phyloP scores from a whole-genome alignment of 1,140 invertebrate species.

The Carposina sasakii region DNA sequence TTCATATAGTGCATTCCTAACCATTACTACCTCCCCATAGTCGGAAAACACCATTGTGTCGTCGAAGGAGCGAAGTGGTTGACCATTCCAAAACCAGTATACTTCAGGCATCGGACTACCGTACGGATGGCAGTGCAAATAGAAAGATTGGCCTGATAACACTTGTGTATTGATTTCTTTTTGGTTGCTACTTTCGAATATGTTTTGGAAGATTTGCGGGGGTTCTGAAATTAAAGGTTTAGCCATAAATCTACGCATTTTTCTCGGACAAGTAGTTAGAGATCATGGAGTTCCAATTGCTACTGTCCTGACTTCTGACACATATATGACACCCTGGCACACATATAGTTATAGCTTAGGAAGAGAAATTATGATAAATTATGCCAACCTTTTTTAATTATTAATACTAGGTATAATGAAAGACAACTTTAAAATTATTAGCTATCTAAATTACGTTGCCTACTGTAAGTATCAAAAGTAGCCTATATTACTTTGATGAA shows the following conservation, averaged over 20 bases:
- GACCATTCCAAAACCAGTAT: slow-evolving; percentile 63
- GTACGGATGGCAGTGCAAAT: slow-evolving; percentile 54
- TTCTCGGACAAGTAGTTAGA: slow-evolving; percentile 2
- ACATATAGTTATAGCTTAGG: too few species aligned
- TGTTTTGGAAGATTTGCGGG: slow-evolving; percentile 46
- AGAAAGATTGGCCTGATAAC: slow-evolving; percentile 51
- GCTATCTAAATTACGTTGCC: too few species aligned
- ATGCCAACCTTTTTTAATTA: too few species aligned
- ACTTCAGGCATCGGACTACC: slow-evolving; percentile 56
- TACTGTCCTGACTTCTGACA: too few species aligned
- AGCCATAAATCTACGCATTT: slow-evolving; percentile 4
- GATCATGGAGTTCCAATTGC: too few species aligned
- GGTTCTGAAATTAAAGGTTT: slow-evolving; percentile 49
- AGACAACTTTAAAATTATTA: too few species aligned
- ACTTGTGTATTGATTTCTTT: slow-evolving; percentile 36
- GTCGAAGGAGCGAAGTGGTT: slow-evolving; percentile 46
- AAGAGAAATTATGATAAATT: too few species aligned
- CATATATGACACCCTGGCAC: too few species aligned
- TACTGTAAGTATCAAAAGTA: too few species aligned
- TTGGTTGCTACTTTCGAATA: slow-evolving; percentile 35
- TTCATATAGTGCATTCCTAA: slow-evolving; percentile 32
- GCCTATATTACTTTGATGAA: too few species aligned
- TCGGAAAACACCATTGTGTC: slow-evolving; percentile 48
- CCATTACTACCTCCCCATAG: slow-evolving; percentile 46
- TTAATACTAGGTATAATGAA: too few species aligned